phyloP scores from a whole-genome alignment of 2,113 vertebrate species.

The Macquaria ambigua region DNA sequence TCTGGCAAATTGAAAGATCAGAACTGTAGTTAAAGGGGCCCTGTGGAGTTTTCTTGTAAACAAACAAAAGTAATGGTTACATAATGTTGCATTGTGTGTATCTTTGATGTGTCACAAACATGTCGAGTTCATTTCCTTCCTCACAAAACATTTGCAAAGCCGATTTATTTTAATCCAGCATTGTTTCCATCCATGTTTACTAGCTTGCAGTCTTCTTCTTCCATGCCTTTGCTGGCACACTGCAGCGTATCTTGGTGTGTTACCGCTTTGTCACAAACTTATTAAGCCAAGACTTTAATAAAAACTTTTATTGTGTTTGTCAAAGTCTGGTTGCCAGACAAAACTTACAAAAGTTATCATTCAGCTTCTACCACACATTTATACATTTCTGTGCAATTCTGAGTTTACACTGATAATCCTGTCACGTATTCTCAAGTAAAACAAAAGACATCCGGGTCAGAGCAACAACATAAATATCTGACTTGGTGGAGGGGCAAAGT shows the following conservation, averaged over 20 bases:
- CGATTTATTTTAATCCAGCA: background rate
- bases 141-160: background rate
- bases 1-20: background rate
- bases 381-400: constrained; percentile 82
- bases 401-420: constrained; percentile 59
- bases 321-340: constrained; percentile 89
- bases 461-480: constrained; percentile 77
- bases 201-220: background rate
- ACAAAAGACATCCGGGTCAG: constrained; percentile 41
- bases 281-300: constrained; percentile 52
- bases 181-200: background rate
- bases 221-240: background rate
- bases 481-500: constrained; percentile 50
- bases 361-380: constrained; percentile 78
- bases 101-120: background rate
- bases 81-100: background rate
- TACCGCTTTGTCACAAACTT: background rate
- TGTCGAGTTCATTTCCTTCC: background rate
- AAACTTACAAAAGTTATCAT: constrained; percentile 85
- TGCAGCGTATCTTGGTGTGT: background rate
- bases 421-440: constrained; percentile 54
- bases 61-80: background rate
- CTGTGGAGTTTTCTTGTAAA: background rate
- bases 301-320: constrained; percentile 83
- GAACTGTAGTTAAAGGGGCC: background rate